Evolutionary conservation across 1,140 invertebrate genomes (phyloP).

Genomic region (Belonocnema kinseyi): DNA sequence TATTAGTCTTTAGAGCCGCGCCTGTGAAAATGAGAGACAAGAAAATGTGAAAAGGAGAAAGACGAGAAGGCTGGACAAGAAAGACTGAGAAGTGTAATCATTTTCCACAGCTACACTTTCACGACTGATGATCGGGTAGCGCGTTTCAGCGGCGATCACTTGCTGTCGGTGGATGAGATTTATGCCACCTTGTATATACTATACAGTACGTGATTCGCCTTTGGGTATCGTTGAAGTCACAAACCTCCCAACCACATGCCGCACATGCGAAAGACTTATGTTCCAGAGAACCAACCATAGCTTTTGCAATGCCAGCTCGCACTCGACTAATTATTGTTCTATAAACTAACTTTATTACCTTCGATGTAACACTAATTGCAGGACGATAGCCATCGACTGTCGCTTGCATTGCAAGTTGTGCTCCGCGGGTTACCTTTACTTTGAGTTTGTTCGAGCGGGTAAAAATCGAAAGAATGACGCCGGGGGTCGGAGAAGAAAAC

Average conservation of each 20-base stretch:
- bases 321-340: constrained; percentile 26
- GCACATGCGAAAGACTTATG: constrained; percentile 5
- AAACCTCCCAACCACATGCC: constrained; percentile 15
- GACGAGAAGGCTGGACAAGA: neutral
- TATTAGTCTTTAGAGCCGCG: neutral
- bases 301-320: neutral
- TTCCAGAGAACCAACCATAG: neutral
- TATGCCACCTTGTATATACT: constrained; percentile 48
- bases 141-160: constrained; percentile 56
- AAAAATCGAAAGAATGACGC: neutral
- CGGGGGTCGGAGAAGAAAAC: neutral
- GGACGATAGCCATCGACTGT: constrained; percentile 15
- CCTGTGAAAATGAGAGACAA: neutral
- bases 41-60: neutral
- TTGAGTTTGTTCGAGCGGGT: neutral
- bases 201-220: constrained; percentile 46
- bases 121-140: constrained; percentile 66
- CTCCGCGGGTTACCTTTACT: neutral
- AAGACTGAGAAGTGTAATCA: constrained; percentile 47
- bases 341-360: constrained; percentile 26
- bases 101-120: constrained; percentile 67
- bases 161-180: constrained; percentile 56
- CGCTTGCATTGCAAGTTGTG: neutral
- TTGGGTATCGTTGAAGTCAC: constrained; percentile 37
- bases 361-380: constrained; percentile 8